Base-by-base conservation (phyloP, 2,888 invertebrate genomes). In the Deilephila elpenor region DNA sequence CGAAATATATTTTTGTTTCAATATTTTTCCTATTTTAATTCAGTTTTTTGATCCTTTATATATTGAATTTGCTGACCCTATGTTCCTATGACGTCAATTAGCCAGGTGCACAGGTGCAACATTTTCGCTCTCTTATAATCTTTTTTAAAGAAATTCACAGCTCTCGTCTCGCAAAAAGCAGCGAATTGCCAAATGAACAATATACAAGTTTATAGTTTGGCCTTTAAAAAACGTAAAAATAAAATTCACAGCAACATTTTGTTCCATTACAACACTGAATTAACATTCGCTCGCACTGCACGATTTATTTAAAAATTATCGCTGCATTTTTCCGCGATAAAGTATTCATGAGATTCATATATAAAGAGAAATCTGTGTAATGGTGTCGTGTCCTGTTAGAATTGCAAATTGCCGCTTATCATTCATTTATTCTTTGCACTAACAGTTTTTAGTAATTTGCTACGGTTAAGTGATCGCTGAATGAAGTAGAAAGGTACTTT, bases 291-390 rank as follows among this genome's bases (percentile, higher is more conserved):
- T 67, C 25, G 14, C 17, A 51, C 5, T 51, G 20, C 25, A 25
- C 6, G 25, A 25, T 67, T 67, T 25, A 67, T 67, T 61, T 37
- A 62, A 62, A 34, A 62, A 62, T n/a, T 51, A 51, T 67, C 64
- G 74, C 74, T 82, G 77, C 80, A 78, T 79, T 78, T 80, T 81
- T 76, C 75, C 64, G 44, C 59, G 19, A 74, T 78, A 76, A 79
- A 77, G 76, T 77, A 81, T 81, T 81, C 76, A 82, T 75, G 61
- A 60, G 74, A 80, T 82, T 80, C 79, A 77, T 76, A 79, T 80
- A 79, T 79, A 77, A 78, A 77, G 61, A 75, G 76, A 78, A 75
- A 78, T 79, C 75, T 75, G 76, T 75, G 73, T 78, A 78, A 78
- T 77, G 56, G 71, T 67, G 74, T 60, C 67, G 62, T 71, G 67